Evolutionary conservation across 2,113 vertebrate genomes (phyloP).

Genomic region (Trichechus manatus): DNA sequence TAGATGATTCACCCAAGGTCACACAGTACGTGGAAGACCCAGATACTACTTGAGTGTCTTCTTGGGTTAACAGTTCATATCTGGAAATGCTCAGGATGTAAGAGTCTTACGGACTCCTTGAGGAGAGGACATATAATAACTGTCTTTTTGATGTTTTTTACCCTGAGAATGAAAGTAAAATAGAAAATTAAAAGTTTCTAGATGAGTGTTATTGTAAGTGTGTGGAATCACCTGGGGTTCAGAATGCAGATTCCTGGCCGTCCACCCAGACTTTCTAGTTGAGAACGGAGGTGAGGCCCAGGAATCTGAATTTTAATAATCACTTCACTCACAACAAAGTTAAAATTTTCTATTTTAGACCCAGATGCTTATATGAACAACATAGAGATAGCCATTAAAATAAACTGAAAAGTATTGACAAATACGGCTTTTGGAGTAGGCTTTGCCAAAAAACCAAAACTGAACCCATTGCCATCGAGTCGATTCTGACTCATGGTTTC

Average conservation of each 20-base stretch:
- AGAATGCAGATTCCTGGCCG: neutral
- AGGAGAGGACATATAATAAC: neutral
- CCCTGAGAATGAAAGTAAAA: neutral
- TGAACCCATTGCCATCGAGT: too few species aligned
- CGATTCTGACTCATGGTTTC: neutral
- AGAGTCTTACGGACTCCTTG: neutral
- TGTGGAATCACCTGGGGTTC: neutral
- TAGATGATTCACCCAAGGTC: neutral
- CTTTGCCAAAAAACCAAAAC: neutral
- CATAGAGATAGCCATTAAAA: neutral
- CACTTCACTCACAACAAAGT: neutral
- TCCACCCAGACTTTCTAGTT: neutral
- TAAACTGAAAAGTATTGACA: neutral
- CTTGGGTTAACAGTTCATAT: neutral
- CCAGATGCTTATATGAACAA: neutral
- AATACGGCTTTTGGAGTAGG: neutral
- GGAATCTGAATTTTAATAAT: conserved; percentile 1
- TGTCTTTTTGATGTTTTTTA: neutral
- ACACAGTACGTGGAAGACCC: neutral
- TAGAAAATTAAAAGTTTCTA: neutral
- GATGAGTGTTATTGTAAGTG: neutral
- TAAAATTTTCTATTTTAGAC: neutral
- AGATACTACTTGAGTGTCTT: neutral
- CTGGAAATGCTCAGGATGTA: neutral
- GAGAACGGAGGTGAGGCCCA: neutral